These are phyloP conservation scores for Dissostichus mawsoni DNA, from an alignment of 2,113 vertebrate species.

Conservation along the genomic window DNA sequence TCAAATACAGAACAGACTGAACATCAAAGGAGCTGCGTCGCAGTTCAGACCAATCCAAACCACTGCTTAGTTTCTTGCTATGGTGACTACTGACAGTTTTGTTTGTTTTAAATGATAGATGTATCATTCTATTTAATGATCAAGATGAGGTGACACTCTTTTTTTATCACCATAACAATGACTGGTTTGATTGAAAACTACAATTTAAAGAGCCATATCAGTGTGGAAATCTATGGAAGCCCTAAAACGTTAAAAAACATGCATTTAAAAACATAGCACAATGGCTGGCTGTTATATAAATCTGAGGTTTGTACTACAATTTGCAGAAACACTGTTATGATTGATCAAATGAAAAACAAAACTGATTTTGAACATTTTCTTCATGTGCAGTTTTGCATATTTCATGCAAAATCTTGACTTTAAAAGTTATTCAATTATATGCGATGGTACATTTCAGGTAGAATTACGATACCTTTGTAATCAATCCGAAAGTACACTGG, in stretches of 20 bases:
- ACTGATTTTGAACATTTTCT: background rate
- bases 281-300: background rate
- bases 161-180: background rate
- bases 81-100: background rate
- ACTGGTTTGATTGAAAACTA: background rate
- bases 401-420: too few species aligned
- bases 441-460: too few species aligned
- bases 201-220: background rate
- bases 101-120: too few species aligned
- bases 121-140: too few species aligned
- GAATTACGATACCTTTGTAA: background rate
- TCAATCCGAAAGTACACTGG: background rate
- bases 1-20: background rate
- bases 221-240: background rate
- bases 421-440: too few species aligned
- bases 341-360: background rate
- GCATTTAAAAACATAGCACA: background rate
- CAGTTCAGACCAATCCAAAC: background rate
- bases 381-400: too few species aligned
- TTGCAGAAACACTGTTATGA: background rate
- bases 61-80: background rate
- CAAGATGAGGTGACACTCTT: background rate
- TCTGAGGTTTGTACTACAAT: background rate
- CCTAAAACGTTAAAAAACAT: background rate
- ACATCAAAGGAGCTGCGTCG: background rate